Evolutionary conservation across 2,888 invertebrate species (phyloP).

Genomic region (Drosophila paranaensis): DNA sequence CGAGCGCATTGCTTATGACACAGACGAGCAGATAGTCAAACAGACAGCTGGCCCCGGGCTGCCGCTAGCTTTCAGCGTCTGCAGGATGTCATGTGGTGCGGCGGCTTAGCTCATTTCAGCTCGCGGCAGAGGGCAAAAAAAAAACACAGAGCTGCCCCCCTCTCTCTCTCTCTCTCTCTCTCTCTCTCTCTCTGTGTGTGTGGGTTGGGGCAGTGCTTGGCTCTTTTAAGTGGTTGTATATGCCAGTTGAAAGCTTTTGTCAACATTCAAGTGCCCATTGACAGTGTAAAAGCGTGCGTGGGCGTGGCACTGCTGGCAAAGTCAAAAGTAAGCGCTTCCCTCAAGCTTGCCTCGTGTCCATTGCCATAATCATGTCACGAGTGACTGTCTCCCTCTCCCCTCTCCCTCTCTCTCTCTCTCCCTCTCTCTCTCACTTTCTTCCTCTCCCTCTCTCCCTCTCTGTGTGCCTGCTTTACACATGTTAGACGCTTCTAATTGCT

Average conservation of each 20-base stretch:
- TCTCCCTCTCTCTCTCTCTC: neutral
- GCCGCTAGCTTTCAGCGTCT: constrained; percentile 12
- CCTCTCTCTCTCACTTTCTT: neutral
- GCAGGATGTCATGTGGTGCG: constrained; percentile 47
- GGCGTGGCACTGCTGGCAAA: constrained; percentile 8
- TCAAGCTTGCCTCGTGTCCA: constrained; percentile 41
- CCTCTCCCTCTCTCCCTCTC: neutral
- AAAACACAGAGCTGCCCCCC: constrained; percentile 19
- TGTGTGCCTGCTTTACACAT: constrained; percentile 43
- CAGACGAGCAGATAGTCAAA: constrained; percentile 47
- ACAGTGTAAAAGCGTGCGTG: constrained; percentile 70
- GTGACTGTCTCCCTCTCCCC: neutral
- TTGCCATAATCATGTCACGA: constrained; percentile 66
- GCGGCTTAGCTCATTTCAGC: constrained; percentile 58
- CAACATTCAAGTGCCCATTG: constrained; percentile 79
- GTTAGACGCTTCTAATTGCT: constrained; percentile 68
- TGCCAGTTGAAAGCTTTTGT: constrained; percentile 78
- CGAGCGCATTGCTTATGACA: constrained; percentile 66
- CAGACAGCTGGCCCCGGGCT: constrained; percentile 4
- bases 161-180: neutral
- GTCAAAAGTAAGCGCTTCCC: constrained; percentile 41
- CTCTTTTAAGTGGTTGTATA: constrained; percentile 79
- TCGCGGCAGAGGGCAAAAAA: constrained; percentile 53
- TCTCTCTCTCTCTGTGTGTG: neutral
- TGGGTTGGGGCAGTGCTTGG: constrained; percentile 54